Base-by-base conservation (phyloP, 1,140 invertebrate genomes). In the Halotydeus destructor region DNA sequence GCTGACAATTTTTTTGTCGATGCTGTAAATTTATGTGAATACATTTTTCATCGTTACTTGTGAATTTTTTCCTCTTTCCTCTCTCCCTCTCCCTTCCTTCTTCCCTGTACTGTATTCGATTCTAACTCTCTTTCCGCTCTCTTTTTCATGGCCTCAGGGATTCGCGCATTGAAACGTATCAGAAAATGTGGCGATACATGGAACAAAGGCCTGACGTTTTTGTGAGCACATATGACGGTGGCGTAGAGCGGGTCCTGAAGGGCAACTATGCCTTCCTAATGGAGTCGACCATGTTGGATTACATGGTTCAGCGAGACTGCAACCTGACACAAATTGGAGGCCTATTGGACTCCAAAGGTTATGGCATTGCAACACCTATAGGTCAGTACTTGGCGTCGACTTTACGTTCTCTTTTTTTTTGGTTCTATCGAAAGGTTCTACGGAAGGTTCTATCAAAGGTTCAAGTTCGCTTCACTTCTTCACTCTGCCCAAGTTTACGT, bases 321-420 rank as follows among this genome's bases (percentile, higher is more conserved):
- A 54, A 65, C 36, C 48, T 65, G 27, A 60, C 59, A 12, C 63
- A 61, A 47, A 62, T 65, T 34, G 63, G 63, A 25, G 58, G 59
- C 5, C 48, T 66, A 5, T 50, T 65, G 18, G 64, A 65, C 49
- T 59, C 55, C 16, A 65, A 67, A 52, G 53, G 73, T 51, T 86
- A 84, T 55, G 81, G 81, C 11, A 84, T 86, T 49, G 81, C 79
- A 0, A 85, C 80, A 3, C 71, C 65, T 12, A 71, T 47, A 8
- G 45, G 45, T 47, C 23, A 37, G 25, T 46, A n/a, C n/a, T n/a
- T n/a, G n/a, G n/a, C n/a, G n/a, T n/a, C n/a, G n/a, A n/a, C n/a
- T n/a, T n/a, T n/a, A n/a, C n/a, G n/a, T n/a, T n/a, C n/a, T n/a
- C n/a, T n/a, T n/a, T n/a, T n/a, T n/a, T n/a, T n/a, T n/a, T n/a